Percentiles rank a stretch among this genome's conserved stretches.
phyloP scores from a whole-genome alignment of 1,140 invertebrate genomes.

The Zaprionus gabonicus region DNA sequence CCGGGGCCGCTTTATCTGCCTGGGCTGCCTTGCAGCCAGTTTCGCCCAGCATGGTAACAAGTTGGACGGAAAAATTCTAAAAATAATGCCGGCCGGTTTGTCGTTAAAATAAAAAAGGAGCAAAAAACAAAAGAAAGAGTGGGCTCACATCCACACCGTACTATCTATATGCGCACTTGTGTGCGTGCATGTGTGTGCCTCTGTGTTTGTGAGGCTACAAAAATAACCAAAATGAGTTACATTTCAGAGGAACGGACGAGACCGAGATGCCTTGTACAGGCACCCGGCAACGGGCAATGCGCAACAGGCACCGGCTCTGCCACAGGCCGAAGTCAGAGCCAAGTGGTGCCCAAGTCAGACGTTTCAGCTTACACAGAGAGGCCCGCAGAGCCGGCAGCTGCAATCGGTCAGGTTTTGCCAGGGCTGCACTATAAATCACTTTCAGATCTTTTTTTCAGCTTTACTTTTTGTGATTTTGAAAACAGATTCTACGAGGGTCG shows the following conservation, averaged over 20 bases:
- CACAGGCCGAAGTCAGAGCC: constrained; percentile 51
- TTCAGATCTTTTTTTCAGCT: background rate
- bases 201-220: constrained; percentile 45
- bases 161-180: constrained; percentile 49
- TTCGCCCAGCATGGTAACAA: constrained; percentile 76
- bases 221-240: constrained; percentile 78
- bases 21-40: constrained; percentile 59
- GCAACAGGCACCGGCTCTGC: constrained; percentile 7
- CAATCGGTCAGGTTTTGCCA: constrained; percentile 46
- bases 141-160: constrained; percentile 47
- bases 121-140: constrained; percentile 56
- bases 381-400: constrained; percentile 34
- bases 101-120: constrained; percentile 64
- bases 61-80: constrained; percentile 80
- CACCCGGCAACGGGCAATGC: constrained; percentile 21
- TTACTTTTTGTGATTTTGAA: background rate
- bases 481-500: no score
- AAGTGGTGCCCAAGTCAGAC: constrained; percentile 72
- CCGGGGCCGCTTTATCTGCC: constrained; percentile 2
- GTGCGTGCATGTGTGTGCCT: constrained; percentile 22
- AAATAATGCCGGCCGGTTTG: constrained; percentile 80
- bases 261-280: constrained; percentile 49
- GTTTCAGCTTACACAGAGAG: constrained; percentile 54
- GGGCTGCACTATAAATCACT: constrained; percentile 22
- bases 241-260: constrained; percentile 71